Conservation (phyloP, 2,113 vertebrate genomes). For the Corythaixoides concolor region DNA sequence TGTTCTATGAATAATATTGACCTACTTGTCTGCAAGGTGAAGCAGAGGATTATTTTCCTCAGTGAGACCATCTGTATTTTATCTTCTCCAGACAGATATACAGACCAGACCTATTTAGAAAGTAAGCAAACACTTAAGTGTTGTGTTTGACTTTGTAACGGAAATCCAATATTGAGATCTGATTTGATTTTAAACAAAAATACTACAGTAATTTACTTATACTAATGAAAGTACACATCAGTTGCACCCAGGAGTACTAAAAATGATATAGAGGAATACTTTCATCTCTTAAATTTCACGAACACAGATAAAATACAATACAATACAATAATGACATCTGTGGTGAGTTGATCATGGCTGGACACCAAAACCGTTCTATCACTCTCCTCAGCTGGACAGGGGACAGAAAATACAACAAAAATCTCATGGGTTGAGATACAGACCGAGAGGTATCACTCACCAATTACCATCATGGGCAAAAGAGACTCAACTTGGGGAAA, state of each 20-base stretch:
- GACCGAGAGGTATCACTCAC: too few species aligned
- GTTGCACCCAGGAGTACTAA: not conserved
- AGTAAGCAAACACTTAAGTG: not conserved
- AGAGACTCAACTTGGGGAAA: too few species aligned
- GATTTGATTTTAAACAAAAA: not conserved
- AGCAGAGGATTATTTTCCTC: not conserved
- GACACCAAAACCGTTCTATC: too few species aligned
- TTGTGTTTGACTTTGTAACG: not conserved
- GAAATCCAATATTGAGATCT: not conserved
- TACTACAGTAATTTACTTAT: not conserved
- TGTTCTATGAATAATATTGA: slow-evolving; percentile 47
- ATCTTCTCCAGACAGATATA: not conserved
- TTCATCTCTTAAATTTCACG: not conserved
- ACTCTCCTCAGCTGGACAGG: too few species aligned
- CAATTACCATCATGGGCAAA: too few species aligned
- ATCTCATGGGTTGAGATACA: too few species aligned
- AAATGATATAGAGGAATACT: not conserved
- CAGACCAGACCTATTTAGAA: not conserved
- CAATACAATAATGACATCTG: too few species aligned
- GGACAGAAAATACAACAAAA: too few species aligned
- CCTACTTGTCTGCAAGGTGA: slow-evolving; percentile 38
- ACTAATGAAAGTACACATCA: not conserved
- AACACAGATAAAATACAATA: not conserved
- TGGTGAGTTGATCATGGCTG: too few species aligned
- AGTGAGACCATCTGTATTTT: not conserved